Percentiles rank a stretch among this genome's conserved stretches.
phyloP scores from a whole-genome alignment of 2,113 vertebrate species.

The Chaetorhynchus papuensis region DNA sequence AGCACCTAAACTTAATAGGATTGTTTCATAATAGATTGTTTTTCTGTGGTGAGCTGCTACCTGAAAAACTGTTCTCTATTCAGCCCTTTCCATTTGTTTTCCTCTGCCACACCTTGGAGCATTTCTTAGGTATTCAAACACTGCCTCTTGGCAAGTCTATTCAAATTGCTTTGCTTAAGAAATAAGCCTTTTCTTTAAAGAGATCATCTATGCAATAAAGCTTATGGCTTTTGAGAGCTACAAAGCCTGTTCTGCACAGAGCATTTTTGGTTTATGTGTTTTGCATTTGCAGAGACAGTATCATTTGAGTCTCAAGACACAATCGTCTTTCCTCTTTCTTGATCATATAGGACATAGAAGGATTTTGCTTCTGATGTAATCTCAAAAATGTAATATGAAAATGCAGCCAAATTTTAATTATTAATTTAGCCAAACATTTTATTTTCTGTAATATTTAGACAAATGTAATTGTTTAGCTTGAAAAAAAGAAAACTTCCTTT shows the following conservation, averaged over 20 bases:
- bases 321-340: background rate
- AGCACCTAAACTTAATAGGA: background rate
- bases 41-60: background rate
- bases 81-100: background rate
- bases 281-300: background rate
- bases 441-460: background rate
- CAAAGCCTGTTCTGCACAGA: background rate
- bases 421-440: background rate
- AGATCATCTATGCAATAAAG: background rate
- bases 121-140: background rate
- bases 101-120: background rate
- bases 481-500: background rate
- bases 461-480: background rate
- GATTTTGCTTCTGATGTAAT: background rate
- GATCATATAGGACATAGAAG: background rate
- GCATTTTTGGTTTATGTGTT: background rate
- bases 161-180: background rate
- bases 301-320: background rate
- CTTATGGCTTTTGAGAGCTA: background rate
- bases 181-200: background rate
- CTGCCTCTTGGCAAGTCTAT: background rate
- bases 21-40: background rate
- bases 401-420: background rate
- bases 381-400: background rate
- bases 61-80: background rate